Evolutionary conservation across 1,140 invertebrate species (phyloP).

Genomic region (Drosophila leontia): DNA sequence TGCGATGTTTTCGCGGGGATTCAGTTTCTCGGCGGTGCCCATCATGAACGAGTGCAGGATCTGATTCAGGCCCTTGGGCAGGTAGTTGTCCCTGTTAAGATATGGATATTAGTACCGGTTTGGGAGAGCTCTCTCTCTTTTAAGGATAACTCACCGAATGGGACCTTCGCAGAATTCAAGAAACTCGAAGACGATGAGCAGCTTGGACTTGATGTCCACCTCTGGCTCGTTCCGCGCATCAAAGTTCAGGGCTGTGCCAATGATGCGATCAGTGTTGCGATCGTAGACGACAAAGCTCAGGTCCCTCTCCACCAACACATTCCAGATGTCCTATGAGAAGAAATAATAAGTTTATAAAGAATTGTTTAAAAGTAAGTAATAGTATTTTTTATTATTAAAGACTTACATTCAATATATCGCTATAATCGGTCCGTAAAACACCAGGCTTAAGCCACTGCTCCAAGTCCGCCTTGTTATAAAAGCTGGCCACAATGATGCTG

Average conservation of each 20-base stretch:
- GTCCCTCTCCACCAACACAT: slow-evolving; percentile 87
- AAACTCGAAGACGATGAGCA: slow-evolving; percentile 91
- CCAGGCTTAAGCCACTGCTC: slow-evolving; percentile 90
- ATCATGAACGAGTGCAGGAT: slow-evolving; percentile 95
- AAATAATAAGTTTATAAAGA: too few relatives aligned
- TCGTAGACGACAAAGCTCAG: slow-evolving; percentile 89
- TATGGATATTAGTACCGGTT: neutral
- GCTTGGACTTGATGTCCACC: slow-evolving; percentile 88
- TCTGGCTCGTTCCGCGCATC: slow-evolving; percentile 92
- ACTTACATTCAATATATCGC: slow-evolving; percentile 87
- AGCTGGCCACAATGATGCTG: slow-evolving; percentile 93
- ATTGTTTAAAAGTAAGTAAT: neutral
- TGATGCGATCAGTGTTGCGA: slow-evolving; percentile 73
- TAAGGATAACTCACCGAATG: slow-evolving; percentile 86
- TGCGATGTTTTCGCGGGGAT: slow-evolving; percentile 90
- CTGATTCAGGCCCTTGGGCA: slow-evolving; percentile 89
- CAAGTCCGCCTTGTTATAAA: slow-evolving; percentile 93
- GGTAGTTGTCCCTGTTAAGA: slow-evolving; percentile 86
- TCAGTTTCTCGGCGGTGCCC: slow-evolving; percentile 89
- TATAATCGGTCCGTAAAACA: slow-evolving; percentile 88
- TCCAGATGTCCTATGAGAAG: slow-evolving; percentile 87
- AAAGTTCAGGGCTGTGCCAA: slow-evolving; percentile 91
- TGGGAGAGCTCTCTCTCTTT: too few relatives aligned
- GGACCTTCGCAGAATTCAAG: slow-evolving; percentile 91
- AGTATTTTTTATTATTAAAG: neutral